Percentiles rank a stretch among this genome's conserved stretches.
phyloP scores from a whole-genome alignment of 2,113 vertebrate genomes.

The Penelope pileata region DNA sequence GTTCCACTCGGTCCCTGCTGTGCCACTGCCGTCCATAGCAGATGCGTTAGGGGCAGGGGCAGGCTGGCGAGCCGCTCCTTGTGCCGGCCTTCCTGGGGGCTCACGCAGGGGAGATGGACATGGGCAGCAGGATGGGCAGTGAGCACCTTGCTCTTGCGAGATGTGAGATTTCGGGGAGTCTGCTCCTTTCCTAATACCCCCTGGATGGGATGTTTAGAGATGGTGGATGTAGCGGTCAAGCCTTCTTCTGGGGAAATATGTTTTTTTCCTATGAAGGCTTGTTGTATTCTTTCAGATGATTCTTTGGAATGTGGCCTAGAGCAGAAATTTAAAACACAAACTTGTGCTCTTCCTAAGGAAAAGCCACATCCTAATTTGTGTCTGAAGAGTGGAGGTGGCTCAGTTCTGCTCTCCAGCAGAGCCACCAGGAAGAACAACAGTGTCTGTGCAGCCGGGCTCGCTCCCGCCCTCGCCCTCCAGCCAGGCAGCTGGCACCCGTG shows the following conservation, averaged over 20 bases:
- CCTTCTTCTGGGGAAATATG: background rate
- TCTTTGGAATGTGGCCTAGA: background rate
- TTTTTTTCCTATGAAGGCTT: background rate
- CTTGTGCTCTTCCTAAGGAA: background rate
- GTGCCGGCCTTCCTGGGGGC: background rate
- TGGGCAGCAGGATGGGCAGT: background rate
- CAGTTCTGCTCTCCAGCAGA: background rate
- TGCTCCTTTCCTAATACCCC: background rate
- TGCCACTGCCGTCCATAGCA: accelerated
- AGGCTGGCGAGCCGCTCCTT: background rate
- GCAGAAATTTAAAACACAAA: background rate
- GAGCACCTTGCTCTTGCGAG: background rate
- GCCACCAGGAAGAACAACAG: background rate
- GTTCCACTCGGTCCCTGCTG: background rate
- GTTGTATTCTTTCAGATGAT: background rate
- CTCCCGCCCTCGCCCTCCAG: background rate
- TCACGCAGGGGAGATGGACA: background rate
- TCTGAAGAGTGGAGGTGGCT: background rate
- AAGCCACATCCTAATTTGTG: background rate
- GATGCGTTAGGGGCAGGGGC: background rate
- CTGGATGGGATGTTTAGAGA: background rate
- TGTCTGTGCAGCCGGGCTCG: background rate
- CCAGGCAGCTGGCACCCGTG: background rate
- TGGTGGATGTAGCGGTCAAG: background rate
- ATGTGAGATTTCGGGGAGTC: background rate